Conservation (phyloP, 2,888 invertebrate genomes). For the Hypomecis atomaria region DNA sequence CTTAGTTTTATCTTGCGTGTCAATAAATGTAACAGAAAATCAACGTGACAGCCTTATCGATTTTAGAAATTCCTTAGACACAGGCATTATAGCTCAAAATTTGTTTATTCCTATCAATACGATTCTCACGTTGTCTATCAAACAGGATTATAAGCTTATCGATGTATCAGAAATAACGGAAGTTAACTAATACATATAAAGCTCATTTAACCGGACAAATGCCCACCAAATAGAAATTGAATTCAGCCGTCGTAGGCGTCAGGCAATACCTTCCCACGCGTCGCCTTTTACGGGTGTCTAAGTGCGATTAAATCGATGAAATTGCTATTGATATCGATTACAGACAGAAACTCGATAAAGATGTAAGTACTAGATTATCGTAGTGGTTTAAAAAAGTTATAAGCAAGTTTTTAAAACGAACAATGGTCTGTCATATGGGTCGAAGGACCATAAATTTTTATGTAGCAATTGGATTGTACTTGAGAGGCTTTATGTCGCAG, state of each 20-base stretch:
- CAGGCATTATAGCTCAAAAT: not conserved
- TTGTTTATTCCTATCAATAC: constrained; percentile 2
- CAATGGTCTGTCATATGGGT: constrained; percentile 34
- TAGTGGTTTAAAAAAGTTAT: constrained; percentile 18
- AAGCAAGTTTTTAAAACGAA: constrained; percentile 21
- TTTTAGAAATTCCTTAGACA: not conserved
- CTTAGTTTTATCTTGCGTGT: not conserved
- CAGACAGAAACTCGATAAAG: constrained; percentile 19
- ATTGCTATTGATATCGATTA: constrained; percentile 30
- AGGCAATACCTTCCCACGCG: constrained; percentile 27
- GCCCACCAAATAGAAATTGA: constrained; percentile 21
- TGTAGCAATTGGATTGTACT: constrained; percentile 36
- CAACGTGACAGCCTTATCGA: not conserved
- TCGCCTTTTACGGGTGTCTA: constrained; percentile 21
- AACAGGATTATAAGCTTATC: constrained; percentile 23
- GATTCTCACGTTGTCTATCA: constrained; percentile 27
- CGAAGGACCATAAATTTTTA: constrained; percentile 43
- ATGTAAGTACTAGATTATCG: constrained; percentile 10
- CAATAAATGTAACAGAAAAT: not conserved
- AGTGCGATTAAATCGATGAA: constrained; percentile 23
- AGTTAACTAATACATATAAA: constrained; percentile 23
- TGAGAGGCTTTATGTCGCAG: constrained; percentile 34
- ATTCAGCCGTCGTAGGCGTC: constrained; percentile 31
- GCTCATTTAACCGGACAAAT: constrained; percentile 29
- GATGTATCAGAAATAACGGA: constrained; percentile 25